Conservation (phyloP, 2,113 vertebrate genomes). For the Romanogobio albipinnatus region DNA sequence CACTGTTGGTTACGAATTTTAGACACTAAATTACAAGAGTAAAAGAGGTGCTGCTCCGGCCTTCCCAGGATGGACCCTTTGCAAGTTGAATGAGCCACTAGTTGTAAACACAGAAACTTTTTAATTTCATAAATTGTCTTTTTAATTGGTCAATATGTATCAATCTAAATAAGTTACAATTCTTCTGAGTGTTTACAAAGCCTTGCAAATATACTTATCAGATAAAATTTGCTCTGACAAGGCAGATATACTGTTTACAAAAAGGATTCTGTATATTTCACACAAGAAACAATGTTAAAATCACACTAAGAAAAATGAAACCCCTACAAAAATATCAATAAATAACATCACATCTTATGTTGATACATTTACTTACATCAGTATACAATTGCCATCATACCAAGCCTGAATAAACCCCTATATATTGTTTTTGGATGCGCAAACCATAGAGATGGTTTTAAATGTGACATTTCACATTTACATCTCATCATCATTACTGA, state of each 20-base stretch:
- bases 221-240: constrained; percentile 70
- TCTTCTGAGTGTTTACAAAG: constrained; percentile 74
- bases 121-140: constrained; percentile 47
- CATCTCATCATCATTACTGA: constrained; percentile 35
- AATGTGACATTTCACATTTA: constrained; percentile 51
- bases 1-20: not conserved
- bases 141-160: constrained; percentile 81
- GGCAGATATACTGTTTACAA: constrained; percentile 65
- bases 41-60: not conserved
- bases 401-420: constrained; percentile 50
- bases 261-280: constrained; percentile 79
- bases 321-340: constrained; percentile 86
- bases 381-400: constrained; percentile 71
- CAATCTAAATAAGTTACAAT: constrained; percentile 75
- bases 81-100: not conserved
- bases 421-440: constrained; percentile 25
- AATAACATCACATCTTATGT: constrained; percentile 93
- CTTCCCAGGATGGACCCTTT: not conserved
- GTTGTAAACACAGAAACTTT: not conserved
- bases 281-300: constrained; percentile 74
- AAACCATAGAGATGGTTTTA: constrained; percentile 37
- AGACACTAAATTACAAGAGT: not conserved
- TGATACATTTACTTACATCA: constrained; percentile 89
- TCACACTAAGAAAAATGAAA: constrained; percentile 78
- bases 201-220: constrained; percentile 74